A percentile compares a stretch with the other conserved stretches of the same genome.
phyloP scores from a whole-genome alignment of 2,888 invertebrate species.

The Axea sp. region DNA sequence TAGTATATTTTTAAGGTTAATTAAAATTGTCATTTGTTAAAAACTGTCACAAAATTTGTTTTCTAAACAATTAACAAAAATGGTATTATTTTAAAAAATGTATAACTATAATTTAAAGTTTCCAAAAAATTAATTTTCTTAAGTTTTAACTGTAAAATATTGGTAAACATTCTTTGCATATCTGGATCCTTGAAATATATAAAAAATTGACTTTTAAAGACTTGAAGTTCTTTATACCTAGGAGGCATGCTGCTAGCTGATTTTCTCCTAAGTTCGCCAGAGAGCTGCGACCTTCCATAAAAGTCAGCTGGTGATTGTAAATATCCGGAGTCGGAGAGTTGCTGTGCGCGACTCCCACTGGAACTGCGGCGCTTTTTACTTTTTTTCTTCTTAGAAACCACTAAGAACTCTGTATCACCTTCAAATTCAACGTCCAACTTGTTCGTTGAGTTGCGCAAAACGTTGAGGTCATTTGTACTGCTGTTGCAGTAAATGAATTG shows the following conservation, averaged over 20 bases:
- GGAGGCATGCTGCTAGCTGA: slow-evolving; percentile 90
- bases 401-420: slow-evolving; percentile 86
- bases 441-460: slow-evolving; percentile 72
- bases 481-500: slow-evolving; percentile 80
- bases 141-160: no score
- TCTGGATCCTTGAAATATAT: no score
- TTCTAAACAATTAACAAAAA: no score
- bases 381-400: slow-evolving; percentile 89
- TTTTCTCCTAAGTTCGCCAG: slow-evolving; percentile 81
- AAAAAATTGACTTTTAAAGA: no score
- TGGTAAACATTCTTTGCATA: no score
- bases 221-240: slow-evolving; percentile 73
- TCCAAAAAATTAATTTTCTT: no score
- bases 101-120: no score
- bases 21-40: no score
- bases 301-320: slow-evolving; percentile 75
- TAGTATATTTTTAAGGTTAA: no score
- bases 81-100: no score
- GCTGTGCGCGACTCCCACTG: slow-evolving; percentile 77
- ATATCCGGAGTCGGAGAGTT: slow-evolving; percentile 74
- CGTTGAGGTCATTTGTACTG: slow-evolving; percentile 74
- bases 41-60: no score
- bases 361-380: slow-evolving; percentile 84
- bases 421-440: slow-evolving; percentile 72
- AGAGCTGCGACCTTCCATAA: slow-evolving; percentile 74